Evolutionary conservation across 2,888 invertebrate genomes (phyloP).

Genomic region (Mythimna vitellina): DNA sequence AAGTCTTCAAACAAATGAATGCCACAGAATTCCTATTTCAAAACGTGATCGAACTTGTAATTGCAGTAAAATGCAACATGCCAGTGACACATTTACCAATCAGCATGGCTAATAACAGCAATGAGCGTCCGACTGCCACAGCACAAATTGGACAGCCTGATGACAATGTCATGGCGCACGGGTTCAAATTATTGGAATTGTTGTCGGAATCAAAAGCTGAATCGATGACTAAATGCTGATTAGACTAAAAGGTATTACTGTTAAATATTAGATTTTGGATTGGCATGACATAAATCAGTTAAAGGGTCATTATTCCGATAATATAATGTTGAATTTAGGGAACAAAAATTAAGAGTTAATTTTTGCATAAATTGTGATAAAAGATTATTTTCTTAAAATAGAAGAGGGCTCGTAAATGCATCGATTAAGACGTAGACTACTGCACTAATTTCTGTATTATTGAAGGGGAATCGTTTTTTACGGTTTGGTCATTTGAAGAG

Average conservation of each 20-base stretch:
- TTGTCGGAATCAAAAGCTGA: neutral
- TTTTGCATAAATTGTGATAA: too few species aligned
- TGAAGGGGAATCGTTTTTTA: too few species aligned
- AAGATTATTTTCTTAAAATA: too few species aligned
- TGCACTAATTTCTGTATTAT: too few species aligned
- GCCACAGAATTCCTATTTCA: slow-evolving; percentile 7
- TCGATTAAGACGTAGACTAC: too few species aligned
- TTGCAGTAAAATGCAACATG: slow-evolving; percentile 17
- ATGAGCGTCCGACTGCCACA: slow-evolving; percentile 7
- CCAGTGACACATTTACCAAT: slow-evolving; percentile 20
- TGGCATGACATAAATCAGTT: neutral
- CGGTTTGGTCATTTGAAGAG: too few species aligned
- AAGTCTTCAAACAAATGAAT: neutral
- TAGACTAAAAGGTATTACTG: neutral
- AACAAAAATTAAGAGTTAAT: too few species aligned
- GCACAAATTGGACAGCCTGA: slow-evolving; percentile 32
- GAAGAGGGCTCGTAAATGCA: too few species aligned
- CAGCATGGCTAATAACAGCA: slow-evolving; percentile 14
- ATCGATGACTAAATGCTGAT: neutral
- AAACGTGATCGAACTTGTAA: neutral
- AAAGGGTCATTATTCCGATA: neutral
- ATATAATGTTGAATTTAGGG: too few species aligned
- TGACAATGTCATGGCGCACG: neutral
- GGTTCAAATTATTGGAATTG: slow-evolving; percentile 2
- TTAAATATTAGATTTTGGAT: neutral